Evolutionary conservation across 2,888 invertebrate genomes (phyloP).

Genomic region (Epirrhoe tristata): DNA sequence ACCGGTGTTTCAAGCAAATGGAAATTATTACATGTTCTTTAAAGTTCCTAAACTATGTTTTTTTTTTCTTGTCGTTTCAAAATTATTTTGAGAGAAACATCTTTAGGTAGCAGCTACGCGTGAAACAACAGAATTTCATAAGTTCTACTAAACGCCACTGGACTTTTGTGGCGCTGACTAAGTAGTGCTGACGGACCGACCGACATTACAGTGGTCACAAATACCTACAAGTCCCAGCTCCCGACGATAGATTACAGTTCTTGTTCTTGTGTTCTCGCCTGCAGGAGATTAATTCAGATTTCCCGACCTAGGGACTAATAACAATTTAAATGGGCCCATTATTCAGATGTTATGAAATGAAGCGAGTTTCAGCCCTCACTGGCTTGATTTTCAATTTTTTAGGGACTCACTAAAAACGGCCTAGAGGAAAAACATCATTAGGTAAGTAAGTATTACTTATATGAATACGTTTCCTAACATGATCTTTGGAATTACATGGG

Average conservation of each 20-base stretch:
- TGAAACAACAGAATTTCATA: too few species aligned
- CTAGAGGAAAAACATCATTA: too few species aligned
- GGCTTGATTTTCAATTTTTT: conserved; percentile 11
- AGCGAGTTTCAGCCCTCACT: conserved; percentile 21
- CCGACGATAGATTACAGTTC: conserved; percentile 55
- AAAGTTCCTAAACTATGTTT: too few species aligned
- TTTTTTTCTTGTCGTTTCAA: too few species aligned
- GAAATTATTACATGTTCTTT: too few species aligned
- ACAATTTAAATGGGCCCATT: conserved; percentile 45
- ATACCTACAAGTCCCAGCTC: conserved; percentile 43
- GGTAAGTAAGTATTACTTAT: too few species aligned
- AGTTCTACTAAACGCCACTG: background rate
- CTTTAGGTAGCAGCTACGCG: too few species aligned
- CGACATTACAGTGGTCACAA: conserved; percentile 39
- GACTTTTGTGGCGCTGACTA: background rate
- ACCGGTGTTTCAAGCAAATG: too few species aligned
- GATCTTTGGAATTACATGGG: too few species aligned
- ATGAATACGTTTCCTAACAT: too few species aligned
- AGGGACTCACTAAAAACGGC: background rate
- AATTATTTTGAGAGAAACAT: too few species aligned
- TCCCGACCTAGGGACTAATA: conserved; percentile 44
- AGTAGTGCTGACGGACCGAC: conserved; percentile 5
- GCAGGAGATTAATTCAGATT: conserved; percentile 56
- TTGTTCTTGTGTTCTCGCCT: conserved; percentile 55
- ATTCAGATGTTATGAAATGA: conserved; percentile 39